Evolutionary conservation across 2,113 vertebrate genomes (phyloP), one percentile per base, ranked within the genome.

Genomic region (Hippolais icterina): DNA sequence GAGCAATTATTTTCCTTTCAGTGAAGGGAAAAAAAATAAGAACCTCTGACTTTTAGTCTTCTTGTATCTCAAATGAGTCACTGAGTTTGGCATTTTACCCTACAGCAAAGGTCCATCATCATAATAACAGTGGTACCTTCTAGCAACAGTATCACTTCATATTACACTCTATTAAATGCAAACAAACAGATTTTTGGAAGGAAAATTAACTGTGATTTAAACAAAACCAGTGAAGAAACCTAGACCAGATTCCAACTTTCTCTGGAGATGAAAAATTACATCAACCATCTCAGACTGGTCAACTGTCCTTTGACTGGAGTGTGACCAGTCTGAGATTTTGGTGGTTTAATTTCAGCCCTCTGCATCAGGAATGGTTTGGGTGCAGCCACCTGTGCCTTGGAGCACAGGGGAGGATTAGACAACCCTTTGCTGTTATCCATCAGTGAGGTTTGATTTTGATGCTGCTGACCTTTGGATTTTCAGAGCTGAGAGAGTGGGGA

Each of bases 151-250:
- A 84, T 60, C 8, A 3, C 69, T 71, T 83, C 60, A 33, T 74
- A 66, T 47, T 72, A 60, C 53, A 81, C 11, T 15, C 23, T 57
- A 20, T 29, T 39, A 81, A 89, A 89, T 31, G 52, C 27, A 76
- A 79, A 88, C 18, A 78, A 60, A 64, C 8, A n/a, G 12, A 5
- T 60, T 82, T 39, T 56, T 44, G 27, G 47, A 6, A 49, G 78
- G 57, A 80, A 53, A 85, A 87, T 60, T 7, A 92, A 35, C 37
- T 64, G 28, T 23, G 16, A 65, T 89, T 94, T 74, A 92, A 93
- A 50, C 10, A 87, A 78, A 89, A 84, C 4, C 14, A 81, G 28
- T 10, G 24, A 84, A 70, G 28, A 83, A 89, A 80, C 15, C n/a
- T 2, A 44, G 20, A 74, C 7, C 25, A 46, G 23, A 42, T 77